These are phyloP conservation scores for Glyphotaelius pellucidus DNA, from an alignment of 2,888 invertebrate genomes.

Conservation along the genomic window DNA sequence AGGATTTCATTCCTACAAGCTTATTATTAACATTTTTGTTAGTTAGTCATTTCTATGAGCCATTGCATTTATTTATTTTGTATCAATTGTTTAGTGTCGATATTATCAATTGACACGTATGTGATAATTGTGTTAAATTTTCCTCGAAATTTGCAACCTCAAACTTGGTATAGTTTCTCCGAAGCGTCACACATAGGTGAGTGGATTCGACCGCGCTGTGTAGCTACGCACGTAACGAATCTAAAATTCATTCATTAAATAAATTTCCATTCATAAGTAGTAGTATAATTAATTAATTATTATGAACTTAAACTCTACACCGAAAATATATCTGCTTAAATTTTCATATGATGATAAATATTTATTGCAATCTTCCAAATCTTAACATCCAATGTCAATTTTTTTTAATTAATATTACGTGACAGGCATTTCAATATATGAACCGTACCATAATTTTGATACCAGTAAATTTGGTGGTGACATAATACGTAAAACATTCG, in stretches of 20 bases:
- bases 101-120: neutral
- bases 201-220: neutral
- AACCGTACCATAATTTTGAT: neutral
- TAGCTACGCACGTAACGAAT: neutral
- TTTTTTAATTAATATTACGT: neutral
- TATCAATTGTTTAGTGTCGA: neutral
- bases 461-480: constrained; percentile 16
- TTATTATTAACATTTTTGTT: neutral
- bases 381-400: neutral
- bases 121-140: neutral
- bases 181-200: neutral
- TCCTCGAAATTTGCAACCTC: neutral
- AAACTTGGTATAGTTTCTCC: neutral
- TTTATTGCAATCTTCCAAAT: neutral
- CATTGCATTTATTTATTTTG: neutral
- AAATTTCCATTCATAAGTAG: neutral
- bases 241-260: neutral
- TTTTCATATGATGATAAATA: neutral
- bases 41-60: neutral
- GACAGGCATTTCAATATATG: neutral
- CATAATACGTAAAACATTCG: neutral
- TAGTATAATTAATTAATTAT: neutral
- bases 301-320: too few relatives aligned
- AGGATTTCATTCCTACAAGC: neutral
- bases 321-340: neutral